Conservation (phyloP, 2,888 invertebrate species). For the Hypomecis punctinalis region DNA sequence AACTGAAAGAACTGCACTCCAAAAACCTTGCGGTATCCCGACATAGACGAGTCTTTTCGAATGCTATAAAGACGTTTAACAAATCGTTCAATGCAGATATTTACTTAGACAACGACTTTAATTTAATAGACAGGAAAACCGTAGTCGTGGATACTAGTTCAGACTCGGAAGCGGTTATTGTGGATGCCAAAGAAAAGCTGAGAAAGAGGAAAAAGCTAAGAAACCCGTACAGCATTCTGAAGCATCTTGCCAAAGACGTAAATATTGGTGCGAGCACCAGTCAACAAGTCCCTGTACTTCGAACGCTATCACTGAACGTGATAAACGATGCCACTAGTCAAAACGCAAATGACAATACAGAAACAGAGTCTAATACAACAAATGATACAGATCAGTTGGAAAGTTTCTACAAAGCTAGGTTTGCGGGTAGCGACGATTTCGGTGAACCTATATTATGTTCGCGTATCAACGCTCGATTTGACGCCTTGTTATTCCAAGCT, state of each 20-base stretch:
- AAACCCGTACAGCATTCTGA: constrained; percentile 74
- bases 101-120: constrained; percentile 58
- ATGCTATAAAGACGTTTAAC: constrained; percentile 70
- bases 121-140: constrained; percentile 61
- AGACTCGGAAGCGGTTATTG: constrained; percentile 60
- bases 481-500: constrained; percentile 52
- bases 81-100: constrained; percentile 69
- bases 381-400: constrained; percentile 34
- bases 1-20: constrained; percentile 59
- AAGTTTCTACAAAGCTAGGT: constrained; percentile 60
- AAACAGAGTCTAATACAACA: background rate
- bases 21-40: constrained; percentile 57
- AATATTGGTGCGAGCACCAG: constrained; percentile 25
- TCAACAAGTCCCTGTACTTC: constrained; percentile 14
- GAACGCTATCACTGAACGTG: constrained; percentile 22
- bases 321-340: background rate
- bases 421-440: constrained; percentile 66
- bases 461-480: constrained; percentile 45
- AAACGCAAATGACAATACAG: background rate
- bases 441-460: constrained; percentile 65
- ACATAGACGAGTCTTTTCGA: constrained; percentile 68
- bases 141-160: constrained; percentile 69
- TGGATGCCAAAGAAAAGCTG: constrained; percentile 44
- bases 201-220: constrained; percentile 59
- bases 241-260: constrained; percentile 51